Conservation (phyloP, 2,888 invertebrate genomes). For the Sarcophaga caerulescens region DNA sequence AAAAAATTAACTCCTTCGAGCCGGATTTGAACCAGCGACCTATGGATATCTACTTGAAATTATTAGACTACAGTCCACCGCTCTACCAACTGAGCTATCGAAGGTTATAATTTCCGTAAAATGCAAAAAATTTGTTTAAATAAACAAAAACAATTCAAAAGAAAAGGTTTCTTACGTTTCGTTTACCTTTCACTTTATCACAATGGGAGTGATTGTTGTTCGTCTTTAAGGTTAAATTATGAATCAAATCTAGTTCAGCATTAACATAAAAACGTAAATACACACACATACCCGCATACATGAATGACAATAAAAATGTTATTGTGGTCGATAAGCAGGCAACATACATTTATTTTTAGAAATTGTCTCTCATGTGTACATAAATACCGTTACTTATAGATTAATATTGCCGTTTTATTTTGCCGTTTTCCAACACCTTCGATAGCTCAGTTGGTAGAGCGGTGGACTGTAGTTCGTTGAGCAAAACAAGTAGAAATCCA, state of each 20-base stretch:
- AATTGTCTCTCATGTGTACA: neutral
- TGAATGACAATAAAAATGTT: neutral
- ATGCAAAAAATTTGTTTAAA: neutral
- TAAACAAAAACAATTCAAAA: no score
- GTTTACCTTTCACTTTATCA: no score
- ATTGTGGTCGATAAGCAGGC: neutral
- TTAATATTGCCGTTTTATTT: conserved; percentile 6
- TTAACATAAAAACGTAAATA: neutral
- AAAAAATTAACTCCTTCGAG: conserved; percentile 73
- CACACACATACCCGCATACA: neutral
- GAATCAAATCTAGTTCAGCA: no score
- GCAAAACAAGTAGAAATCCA: conserved; percentile 6
- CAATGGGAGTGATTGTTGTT: no score
- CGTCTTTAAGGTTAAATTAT: no score
- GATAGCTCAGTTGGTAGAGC: conserved; percentile 77
- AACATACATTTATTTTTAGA: neutral
- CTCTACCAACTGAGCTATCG: conserved; percentile 77
- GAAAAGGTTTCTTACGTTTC: no score
- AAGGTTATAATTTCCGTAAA: conserved; percentile 61
- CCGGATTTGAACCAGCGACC: conserved; percentile 79
- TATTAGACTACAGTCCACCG: conserved; percentile 75
- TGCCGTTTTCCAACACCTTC: conserved; percentile 83
- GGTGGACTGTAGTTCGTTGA: conserved; percentile 74
- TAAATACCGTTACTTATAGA: neutral
- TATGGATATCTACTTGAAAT: conserved; percentile 47